Evolutionary conservation across 2,797 vertebrate species (phyloP), one percentile per base, ranked within the genome.

Genomic region (Gallinago solitaria): DNA sequence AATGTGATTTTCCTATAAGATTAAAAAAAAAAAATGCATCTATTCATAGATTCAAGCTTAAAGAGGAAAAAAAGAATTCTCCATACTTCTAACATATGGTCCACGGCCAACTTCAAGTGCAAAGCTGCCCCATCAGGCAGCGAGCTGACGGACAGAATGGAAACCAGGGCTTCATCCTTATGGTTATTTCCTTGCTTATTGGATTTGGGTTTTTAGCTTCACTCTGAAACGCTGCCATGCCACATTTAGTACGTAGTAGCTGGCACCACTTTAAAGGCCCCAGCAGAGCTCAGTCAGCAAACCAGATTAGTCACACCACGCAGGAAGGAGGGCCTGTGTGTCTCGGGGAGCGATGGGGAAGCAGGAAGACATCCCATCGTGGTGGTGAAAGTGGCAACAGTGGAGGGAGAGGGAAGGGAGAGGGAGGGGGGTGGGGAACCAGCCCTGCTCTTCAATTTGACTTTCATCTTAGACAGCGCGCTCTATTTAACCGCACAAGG

Each of bases 181-280:
- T 79, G 89, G 91, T 93, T 93, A 88, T 96, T 97, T 96, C 56
- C 77, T 88, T 84, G 43, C 83, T 97, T 95, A 95, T 94, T 95
- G 94, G 96, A 97, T 96, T 97, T 96, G 83, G 69, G 67, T 60
- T 95, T 96, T 91, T 32, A 93, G 90, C 74, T 91, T 71, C 80
- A 61, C 85, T 93, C 83, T 95, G 95, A 96, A 96, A 96, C 0
- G 28, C 74, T 96, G 89, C 89, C 94, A 93, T 54, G 91, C 93
- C 89, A 48, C 89, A 80, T 87, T 94, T 87, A 95, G 85, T 43
- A 67, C 2, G 2, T 10, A 82, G 94, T 43, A 88, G 83, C 87
- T 96, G 94, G 95, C 95, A 96, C 7, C 81, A 76, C 95, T 96
- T 97, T 94, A 96, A 97, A 95, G 95, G 87, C 83, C 87, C 70